Conservation (phyloP, 2,113 vertebrate genomes). For the Solenodon paradoxus region DNA sequence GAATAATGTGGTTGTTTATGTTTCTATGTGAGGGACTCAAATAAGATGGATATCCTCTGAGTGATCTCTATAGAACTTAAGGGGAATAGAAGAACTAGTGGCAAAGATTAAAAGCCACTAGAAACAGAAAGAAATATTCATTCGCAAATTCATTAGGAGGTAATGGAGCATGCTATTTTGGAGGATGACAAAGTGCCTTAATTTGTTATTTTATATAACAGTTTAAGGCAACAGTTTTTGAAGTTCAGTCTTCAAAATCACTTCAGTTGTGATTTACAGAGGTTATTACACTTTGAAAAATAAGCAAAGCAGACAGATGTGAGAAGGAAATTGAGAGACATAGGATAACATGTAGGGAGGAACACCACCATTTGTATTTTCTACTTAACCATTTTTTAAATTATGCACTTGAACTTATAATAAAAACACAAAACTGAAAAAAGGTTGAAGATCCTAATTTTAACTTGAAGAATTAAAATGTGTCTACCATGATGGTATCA, state of each 20-base stretch:
- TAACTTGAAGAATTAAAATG: slow-evolving; percentile 37
- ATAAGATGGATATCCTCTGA: background rate
- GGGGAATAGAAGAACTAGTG: background rate
- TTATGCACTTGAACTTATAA: background rate
- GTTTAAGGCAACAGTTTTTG: slow-evolving; percentile 19
- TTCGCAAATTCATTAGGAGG: slow-evolving; percentile 19
- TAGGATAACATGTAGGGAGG: background rate
- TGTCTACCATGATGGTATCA: background rate
- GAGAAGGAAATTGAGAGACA: background rate
- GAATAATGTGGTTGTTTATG: background rate
- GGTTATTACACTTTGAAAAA: slow-evolving; percentile 28
- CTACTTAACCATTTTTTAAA: slow-evolving; percentile 14
- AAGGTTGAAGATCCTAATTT: background rate
- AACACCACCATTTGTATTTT: background rate
- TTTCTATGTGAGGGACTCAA: background rate
- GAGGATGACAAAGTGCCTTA: slow-evolving; percentile 51
- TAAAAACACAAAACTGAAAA: background rate
- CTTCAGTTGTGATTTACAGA: slow-evolving; percentile 50
- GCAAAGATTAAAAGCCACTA: slow-evolving; percentile 45
- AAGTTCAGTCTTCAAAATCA: slow-evolving; percentile 39
- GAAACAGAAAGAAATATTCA: slow-evolving; percentile 3
- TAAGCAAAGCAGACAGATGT: background rate
- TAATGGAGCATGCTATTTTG: background rate
- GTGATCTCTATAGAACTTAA: background rate
- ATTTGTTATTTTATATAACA: slow-evolving; percentile 60